Evolutionary conservation across 1,140 invertebrate species (phyloP).

Genomic region (Panulirus ornatus): DNA sequence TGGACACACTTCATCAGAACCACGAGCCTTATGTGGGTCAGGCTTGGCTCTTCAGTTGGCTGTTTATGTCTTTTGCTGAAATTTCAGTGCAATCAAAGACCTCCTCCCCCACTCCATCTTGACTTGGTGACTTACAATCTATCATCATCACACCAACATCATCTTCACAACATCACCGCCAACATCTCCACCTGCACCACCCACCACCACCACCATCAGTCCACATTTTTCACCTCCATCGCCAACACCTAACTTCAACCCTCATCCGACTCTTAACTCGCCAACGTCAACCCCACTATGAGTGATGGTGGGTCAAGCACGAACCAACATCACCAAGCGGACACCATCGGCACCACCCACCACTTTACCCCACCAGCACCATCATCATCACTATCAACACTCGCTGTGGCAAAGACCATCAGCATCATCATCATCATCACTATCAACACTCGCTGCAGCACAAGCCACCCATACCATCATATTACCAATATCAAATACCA

Average conservation of each 20-base stretch:
- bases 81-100: too few species aligned
- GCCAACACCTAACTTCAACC: neutral
- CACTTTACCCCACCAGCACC: neutral
- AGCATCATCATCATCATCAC: constrained; percentile 10
- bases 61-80: too few species aligned
- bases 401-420: neutral
- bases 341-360: neutral
- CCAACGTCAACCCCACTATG: neutral
- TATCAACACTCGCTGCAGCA: neutral
- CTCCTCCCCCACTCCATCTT: too few species aligned
- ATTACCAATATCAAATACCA: neutral
- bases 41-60: too few species aligned
- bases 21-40: too few species aligned
- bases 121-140: neutral
- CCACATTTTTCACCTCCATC: neutral
- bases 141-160: neutral
- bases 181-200: neutral
- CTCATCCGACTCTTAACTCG: neutral
- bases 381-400: neutral
- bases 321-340: neutral
- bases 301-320: too few species aligned
- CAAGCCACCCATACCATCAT: neutral
- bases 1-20: too few species aligned
- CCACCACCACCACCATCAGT: constrained; percentile 8
- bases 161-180: neutral